Base-by-base conservation (phyloP, 2,113 vertebrate genomes). In the Maccullochella peelii region DNA sequence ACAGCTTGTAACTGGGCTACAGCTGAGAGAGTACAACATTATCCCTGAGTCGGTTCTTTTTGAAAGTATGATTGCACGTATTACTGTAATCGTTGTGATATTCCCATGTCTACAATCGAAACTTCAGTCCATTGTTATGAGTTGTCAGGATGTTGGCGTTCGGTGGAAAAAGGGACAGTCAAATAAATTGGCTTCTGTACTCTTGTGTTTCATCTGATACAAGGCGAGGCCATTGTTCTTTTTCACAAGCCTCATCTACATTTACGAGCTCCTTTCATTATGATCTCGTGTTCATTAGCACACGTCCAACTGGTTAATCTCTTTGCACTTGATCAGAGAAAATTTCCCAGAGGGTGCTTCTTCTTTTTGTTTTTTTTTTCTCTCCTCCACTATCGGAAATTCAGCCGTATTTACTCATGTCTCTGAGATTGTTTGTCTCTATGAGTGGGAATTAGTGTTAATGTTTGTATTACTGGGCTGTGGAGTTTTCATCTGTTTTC, bases 241-340 rank as follows among this genome's bases (percentile, higher is more conserved):
- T 81, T 80, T 77, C 86, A 83, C 88, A 82, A 88, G 90, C 83
- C 86, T 93, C 86, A 90, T 93, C 87, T 91, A 72, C 91, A 90
- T 93, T 90, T 92, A 88, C 63, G 78, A 93, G 87, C 92, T 71
- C 57, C 88, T 84, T 90, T 86, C 84, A 90, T 91, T 88, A 86
- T 88, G 77, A 91, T 89, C 80, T 86, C 84, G 86, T 86, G 87
- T 91, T 94, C 90, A 91, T 90, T 91, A 86, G 88, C 85, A 79
- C 88, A 91, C 71, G 66, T 93, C 84, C 80, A 87, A 85, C 89
- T 91, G 86, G 86, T 94, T 91, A 91, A 95, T 95, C 94, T 90
- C 87, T 92, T 90, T 86, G 88, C 88, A 81, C 88, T 90, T 90
- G 90, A 95, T 94, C 93, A 86, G 82, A 91, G 85, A 66, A 90